These are phyloP conservation scores for Myotis myotis DNA, from an alignment of 2,797 vertebrate genomes.

Conservation along the genomic window DNA sequence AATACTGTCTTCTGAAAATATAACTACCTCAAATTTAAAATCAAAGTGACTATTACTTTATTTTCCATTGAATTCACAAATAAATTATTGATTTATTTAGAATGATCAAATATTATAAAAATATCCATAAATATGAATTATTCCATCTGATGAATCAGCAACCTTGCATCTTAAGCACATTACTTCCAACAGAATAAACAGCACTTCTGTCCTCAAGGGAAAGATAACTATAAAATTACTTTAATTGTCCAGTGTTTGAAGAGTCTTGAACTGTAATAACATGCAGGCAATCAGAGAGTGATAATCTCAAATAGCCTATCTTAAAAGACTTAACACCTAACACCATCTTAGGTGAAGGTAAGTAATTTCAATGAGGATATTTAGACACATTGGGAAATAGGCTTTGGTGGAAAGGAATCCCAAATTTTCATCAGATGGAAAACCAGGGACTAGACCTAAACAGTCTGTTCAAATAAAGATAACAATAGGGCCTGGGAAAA, in stretches of 20 bases:
- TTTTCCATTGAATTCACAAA: background rate
- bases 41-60: conserved; percentile 11
- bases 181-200: conserved; percentile 21
- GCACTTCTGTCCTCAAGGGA: background rate
- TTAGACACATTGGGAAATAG: background rate
- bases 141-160: conserved; percentile 26
- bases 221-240: background rate
- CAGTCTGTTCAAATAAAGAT: background rate
- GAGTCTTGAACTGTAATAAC: background rate
- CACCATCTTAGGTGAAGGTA: background rate
- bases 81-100: conserved; percentile 14
- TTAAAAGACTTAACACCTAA: background rate
- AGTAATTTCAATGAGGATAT: background rate
- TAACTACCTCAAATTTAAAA: conserved; percentile 18
- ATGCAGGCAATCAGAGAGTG: background rate
- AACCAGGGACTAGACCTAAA: background rate
- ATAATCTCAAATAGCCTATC: background rate
- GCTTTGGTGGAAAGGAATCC: background rate
- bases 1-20: conserved; percentile 9
- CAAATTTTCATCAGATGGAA: background rate
- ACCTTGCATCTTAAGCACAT: conserved; percentile 8
- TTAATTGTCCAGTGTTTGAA: background rate
- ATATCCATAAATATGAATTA: background rate
- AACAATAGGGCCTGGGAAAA: background rate
- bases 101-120: background rate